Conservation (phyloP, 2,888 invertebrate species). For the Parthenolecanium corni region DNA sequence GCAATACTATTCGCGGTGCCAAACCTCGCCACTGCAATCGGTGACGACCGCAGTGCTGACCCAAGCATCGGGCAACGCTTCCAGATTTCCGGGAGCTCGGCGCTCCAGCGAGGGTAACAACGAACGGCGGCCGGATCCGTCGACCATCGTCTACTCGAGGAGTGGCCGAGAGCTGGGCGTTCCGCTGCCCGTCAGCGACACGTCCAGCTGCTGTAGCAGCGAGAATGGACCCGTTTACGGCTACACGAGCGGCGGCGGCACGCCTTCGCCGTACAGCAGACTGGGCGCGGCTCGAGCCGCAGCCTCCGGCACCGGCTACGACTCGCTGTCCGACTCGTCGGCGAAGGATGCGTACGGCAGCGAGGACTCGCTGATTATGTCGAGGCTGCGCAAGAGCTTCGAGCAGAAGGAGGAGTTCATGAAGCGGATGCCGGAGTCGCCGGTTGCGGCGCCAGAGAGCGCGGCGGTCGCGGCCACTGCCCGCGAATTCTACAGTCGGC, state of each 20-base stretch:
- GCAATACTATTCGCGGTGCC: slow-evolving; percentile 20
- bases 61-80: not conserved
- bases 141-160: not conserved
- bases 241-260: not conserved
- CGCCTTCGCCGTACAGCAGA: slow-evolving; percentile 38
- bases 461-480: slow-evolving; percentile 39
- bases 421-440: slow-evolving; percentile 54
- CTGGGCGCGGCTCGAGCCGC: slow-evolving; percentile 45
- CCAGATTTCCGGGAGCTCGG: not conserved
- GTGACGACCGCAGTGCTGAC: not conserved
- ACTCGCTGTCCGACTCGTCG: slow-evolving; percentile 50
- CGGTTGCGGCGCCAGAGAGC: slow-evolving; percentile 35
- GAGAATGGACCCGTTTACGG: not conserved
- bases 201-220: slow-evolving; percentile 27
- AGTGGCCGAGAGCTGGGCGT: slow-evolving; percentile 27
- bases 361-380: slow-evolving; percentile 61
- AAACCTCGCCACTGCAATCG: slow-evolving; percentile 21
- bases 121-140: slow-evolving; percentile 10
- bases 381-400: slow-evolving; percentile 57
- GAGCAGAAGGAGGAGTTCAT: slow-evolving; percentile 85
- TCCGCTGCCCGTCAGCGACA: slow-evolving; percentile 38
- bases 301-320: slow-evolving; percentile 42
- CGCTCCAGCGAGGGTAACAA: slow-evolving; percentile 22
- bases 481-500: slow-evolving; percentile 65
- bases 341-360: slow-evolving; percentile 30